Conservation (phyloP, 1,140 invertebrate genomes). For the Penaeus indicus region DNA sequence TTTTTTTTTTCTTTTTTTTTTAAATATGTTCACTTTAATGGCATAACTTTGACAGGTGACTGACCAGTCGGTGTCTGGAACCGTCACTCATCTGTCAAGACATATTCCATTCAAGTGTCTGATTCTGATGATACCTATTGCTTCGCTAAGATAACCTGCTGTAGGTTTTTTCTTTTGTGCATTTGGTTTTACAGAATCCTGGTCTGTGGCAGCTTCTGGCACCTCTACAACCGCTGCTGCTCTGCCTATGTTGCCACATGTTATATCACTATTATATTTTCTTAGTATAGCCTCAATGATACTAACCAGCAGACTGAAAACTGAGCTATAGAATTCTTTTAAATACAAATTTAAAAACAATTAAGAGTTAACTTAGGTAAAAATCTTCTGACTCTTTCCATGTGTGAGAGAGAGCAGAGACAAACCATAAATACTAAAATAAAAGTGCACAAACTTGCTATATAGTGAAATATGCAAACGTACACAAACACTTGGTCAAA, state of each 20-base stretch:
- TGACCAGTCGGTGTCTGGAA: slow-evolving; percentile 55
- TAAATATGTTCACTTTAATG: slow-evolving; percentile 16
- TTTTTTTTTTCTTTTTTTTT: neutral
- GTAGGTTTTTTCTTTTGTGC: slow-evolving; percentile 24
- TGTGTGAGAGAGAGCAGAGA: slow-evolving; percentile 53
- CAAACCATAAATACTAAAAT: slow-evolving; percentile 30
- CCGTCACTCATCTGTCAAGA: slow-evolving; percentile 47
- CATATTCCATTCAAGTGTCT: slow-evolving; percentile 27
- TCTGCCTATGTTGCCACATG: slow-evolving; percentile 26
- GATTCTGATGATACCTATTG: slow-evolving; percentile 15
- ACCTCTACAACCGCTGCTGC: slow-evolving; percentile 45
- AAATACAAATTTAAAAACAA: neutral
- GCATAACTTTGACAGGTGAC: slow-evolving; percentile 47
- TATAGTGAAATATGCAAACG: slow-evolving; percentile 59
- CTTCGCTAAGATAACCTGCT: neutral
- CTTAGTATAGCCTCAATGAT: slow-evolving; percentile 38
- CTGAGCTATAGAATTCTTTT: too few relatives aligned
- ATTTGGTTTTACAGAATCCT: slow-evolving; percentile 54
- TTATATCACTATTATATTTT: slow-evolving; percentile 1
- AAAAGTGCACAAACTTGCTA: slow-evolving; percentile 55
- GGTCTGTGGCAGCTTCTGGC: slow-evolving; percentile 55
- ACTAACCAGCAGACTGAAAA: neutral
- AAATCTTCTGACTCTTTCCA: slow-evolving; percentile 53
- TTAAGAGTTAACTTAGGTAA: neutral
- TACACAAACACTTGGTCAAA: slow-evolving; percentile 37